Percentiles rank a stretch among this genome's conserved stretches.
These are phyloP conservation scores for Sycophaga agraensis DNA, from an alignment of 1,140 invertebrate genomes.

Conservation along the genomic window DNA sequence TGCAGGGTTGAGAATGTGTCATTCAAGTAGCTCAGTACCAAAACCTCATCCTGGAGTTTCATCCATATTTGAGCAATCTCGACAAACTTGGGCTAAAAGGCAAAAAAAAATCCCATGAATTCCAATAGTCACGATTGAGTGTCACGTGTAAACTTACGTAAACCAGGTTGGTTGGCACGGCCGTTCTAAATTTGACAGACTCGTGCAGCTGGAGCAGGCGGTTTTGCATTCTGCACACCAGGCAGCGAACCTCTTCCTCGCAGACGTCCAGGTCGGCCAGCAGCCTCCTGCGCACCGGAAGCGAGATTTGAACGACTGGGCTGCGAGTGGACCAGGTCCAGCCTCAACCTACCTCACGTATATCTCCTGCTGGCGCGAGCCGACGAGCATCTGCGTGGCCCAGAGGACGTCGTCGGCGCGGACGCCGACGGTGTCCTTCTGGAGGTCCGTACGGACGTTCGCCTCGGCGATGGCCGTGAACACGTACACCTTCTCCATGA, in stretches of 20 bases:
- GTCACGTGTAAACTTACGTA: conserved; percentile 58
- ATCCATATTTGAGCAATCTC: conserved; percentile 65
- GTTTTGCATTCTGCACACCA: conserved; percentile 52
- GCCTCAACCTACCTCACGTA: conserved; percentile 57
- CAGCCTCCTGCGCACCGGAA: conserved; percentile 55
- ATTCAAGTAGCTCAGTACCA: conserved; percentile 63
- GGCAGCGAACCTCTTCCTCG: conserved; percentile 50
- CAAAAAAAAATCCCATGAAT: conserved; percentile 6
- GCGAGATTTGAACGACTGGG: too few species aligned
- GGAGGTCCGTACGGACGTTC: conserved; percentile 36
- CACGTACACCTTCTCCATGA: conserved; percentile 65
- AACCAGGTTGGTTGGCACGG: conserved; percentile 64
- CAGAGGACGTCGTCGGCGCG: conserved; percentile 50
- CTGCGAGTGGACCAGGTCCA: too few species aligned
- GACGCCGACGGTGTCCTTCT: conserved; percentile 24
- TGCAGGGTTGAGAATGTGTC: conserved; percentile 59
- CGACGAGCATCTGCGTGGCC: conserved; percentile 59
- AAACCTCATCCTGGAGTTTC: conserved; percentile 64
- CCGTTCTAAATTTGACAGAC: conserved; percentile 62
- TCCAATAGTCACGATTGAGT: background rate
- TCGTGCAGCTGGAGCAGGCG: conserved; percentile 61
- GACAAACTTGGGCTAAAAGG: conserved; percentile 64
- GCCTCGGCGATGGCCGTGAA: conserved; percentile 63
- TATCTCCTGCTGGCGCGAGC: conserved; percentile 66
- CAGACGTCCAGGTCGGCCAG: conserved; percentile 59